Conservation (phyloP, 2,888 invertebrate species). For the Tetragonisca angustula region DNA sequence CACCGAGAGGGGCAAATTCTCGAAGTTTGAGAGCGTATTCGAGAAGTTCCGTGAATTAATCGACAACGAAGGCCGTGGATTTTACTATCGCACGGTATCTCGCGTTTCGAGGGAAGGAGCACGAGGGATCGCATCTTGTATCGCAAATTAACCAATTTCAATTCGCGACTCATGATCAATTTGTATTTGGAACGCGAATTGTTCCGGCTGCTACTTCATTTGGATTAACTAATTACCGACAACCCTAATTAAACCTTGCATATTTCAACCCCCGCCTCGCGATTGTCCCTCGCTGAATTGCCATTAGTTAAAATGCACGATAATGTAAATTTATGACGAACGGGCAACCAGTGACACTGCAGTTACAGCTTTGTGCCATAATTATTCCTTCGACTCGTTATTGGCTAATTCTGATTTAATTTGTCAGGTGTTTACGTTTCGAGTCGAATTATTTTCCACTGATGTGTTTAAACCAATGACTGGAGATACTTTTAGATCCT, state of each 20-base stretch:
- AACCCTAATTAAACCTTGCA: background rate
- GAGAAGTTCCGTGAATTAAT: constrained; percentile 46
- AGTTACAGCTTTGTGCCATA: no score
- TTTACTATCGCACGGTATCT: constrained; percentile 8
- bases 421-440: no score
- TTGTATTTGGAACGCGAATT: background rate
- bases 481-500: background rate
- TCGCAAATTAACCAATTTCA: background rate
- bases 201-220: background rate
- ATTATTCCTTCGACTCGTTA: no score
- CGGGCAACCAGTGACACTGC: background rate
- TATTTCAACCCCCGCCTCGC: background rate
- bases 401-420: no score
- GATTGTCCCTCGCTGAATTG: background rate
- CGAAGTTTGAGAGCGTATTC: constrained; percentile 29
- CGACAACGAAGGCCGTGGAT: background rate
- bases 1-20: constrained; percentile 28
- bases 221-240: background rate
- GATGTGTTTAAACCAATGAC: no score
- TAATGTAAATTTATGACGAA: background rate
- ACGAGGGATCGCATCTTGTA: no score
- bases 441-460: no score
- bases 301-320: background rate
- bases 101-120: background rate
- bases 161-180: background rate